Evolutionary conservation across 2,113 vertebrate genomes (phyloP), one percentile per base, ranked within the genome.

Genomic region (Nothocercus julius): DNA sequence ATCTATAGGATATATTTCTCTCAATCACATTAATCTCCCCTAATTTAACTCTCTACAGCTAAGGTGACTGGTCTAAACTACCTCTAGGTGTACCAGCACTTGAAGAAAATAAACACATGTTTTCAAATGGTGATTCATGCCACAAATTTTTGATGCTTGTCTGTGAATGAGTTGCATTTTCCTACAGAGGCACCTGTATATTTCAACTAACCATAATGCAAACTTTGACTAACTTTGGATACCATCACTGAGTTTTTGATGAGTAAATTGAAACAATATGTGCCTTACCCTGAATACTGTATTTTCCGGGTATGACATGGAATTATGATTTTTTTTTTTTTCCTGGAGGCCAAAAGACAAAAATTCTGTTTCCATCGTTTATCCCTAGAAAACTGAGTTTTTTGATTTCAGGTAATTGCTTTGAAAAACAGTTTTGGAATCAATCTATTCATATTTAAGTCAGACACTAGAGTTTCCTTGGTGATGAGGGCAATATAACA

Each of bases 401-500:
- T 73, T 73, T 63, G 13, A 85, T 92, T 89, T 58, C 58, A 77
- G 30, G 70, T 92, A 54, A 89, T 20, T 73, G 15, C 22, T 49
- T 15, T 63, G 25, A 87, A 70, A 87, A 95, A 44, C 40, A 77
- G 20, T 16, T 93, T 69, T 84, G 73, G 76, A 94, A 91, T 68
- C 82, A 81, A 56, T 89, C 68, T 93, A 56, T 49, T 32, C 15
- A 9, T 68, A 44, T 25, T 62, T 7, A 58, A 25, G 8, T 64
- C 61, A 73, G 32, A 21, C 34, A 82, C 51, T 82, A 89, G 61
- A 72, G 53, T 82, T 82, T 82, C 38, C 8, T 61, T 36, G 49
- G 34, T 45, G 53, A 15, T 15, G 6, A 11, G 1, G 63, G 5
- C 7, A 44, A n/a, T 53, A 30, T 9, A 90, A 28, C 8, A 67